Evolutionary conservation across 2,113 vertebrate genomes (phyloP).

Genomic region (Uria lomvia): DNA sequence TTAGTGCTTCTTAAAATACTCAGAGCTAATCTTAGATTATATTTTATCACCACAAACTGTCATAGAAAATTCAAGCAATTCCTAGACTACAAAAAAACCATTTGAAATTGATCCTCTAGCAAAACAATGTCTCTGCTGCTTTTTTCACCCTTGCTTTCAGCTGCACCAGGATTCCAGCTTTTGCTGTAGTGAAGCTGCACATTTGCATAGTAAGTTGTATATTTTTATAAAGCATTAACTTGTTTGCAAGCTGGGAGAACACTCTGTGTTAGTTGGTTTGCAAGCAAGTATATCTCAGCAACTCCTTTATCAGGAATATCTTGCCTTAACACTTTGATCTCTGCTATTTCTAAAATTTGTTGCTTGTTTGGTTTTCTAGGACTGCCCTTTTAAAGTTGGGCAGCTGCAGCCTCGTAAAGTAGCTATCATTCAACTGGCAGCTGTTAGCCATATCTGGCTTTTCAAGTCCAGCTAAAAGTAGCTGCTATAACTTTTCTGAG

Average conservation of each 20-base stretch:
- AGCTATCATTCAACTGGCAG: conserved; percentile 13
- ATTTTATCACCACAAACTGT: conserved; percentile 2
- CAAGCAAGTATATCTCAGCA: background rate
- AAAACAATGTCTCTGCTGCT: conserved; percentile 12
- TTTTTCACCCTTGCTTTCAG: background rate
- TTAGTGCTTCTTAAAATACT: conserved; percentile 11
- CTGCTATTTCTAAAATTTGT: conserved; percentile 20
- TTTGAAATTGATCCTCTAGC: background rate
- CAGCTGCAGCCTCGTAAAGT: conserved; percentile 40
- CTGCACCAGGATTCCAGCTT: background rate
- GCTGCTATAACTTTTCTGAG: background rate
- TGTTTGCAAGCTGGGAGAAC: background rate
- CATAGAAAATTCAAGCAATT: conserved; percentile 28
- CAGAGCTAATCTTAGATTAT: conserved; percentile 2
- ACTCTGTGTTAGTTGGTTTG: background rate
- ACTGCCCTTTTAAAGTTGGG: conserved; percentile 12
- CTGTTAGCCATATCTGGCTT: conserved; percentile 17
- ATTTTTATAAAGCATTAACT: conserved; percentile 5
- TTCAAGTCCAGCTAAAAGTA: conserved; percentile 46
- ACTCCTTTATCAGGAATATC: background rate
- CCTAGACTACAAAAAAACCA: background rate
- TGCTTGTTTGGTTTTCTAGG: conserved; percentile 11
- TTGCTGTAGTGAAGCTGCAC: background rate
- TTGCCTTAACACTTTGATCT: background rate
- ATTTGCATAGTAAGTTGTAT: background rate